Evolutionary conservation across 1,140 invertebrate species (phyloP).

Genomic region (Orius laevigatus): DNA sequence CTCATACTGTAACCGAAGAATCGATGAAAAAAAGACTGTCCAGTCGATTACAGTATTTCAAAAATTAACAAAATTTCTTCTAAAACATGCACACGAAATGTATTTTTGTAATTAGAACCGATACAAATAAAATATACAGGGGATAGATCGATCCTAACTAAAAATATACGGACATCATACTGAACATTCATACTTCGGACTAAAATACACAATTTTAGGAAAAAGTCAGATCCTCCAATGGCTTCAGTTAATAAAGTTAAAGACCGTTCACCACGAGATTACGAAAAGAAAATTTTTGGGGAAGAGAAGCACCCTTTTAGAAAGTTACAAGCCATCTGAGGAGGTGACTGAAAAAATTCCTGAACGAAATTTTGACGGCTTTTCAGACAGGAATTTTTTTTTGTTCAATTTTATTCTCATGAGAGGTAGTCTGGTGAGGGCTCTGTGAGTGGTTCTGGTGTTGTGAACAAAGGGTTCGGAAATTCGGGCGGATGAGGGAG

Average conservation of each 20-base stretch:
- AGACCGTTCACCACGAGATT: conserved; percentile 4
- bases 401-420: conserved; percentile 15
- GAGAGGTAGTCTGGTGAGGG: conserved; percentile 64
- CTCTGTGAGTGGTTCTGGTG: conserved; percentile 58
- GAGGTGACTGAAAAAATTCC: conserved; percentile 12
- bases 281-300: not conserved
- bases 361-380: not conserved
- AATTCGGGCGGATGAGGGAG: conserved; percentile 88
- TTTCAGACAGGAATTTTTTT: conserved; percentile 8
- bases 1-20: conserved; percentile 19
- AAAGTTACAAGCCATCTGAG: conserved; percentile 15
- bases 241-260: conserved; percentile 10
- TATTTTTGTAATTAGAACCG: conserved; percentile 18
- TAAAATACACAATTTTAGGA: conserved; percentile 16
- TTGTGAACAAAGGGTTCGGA: conserved; percentile 84
- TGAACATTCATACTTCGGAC: conserved; percentile 8
- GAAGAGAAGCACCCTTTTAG: conserved; percentile 1
- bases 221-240: conserved; percentile 20
- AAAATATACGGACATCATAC: conserved; percentile 15
- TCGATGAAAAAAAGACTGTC: conserved; percentile 7
- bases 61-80: conserved; percentile 14
- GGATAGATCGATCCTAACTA: conserved; percentile 17
- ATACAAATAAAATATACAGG: conserved; percentile 13
- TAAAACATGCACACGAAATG: conserved; percentile 7
- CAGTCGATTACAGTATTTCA: conserved; percentile 19